phyloP scores from a whole-genome alignment of 2,797 vertebrate genomes.

The Pogoniulus pusillus region DNA sequence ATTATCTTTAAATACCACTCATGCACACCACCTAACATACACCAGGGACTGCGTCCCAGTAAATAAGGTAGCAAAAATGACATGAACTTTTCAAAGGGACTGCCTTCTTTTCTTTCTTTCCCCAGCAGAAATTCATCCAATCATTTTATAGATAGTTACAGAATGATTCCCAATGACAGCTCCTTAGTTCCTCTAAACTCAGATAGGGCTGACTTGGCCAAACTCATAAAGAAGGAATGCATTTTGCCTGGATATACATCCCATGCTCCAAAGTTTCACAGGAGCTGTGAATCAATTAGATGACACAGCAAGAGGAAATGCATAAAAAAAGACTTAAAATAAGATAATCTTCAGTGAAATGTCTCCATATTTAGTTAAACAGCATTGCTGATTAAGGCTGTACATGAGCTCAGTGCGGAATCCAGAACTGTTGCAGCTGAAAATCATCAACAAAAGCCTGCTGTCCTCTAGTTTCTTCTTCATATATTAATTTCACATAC shows the following conservation, averaged over 20 bases:
- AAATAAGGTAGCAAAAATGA: neutral
- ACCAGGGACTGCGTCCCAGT: neutral
- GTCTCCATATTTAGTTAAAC: conserved; percentile 60
- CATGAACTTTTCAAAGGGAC: neutral
- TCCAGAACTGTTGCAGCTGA: conserved; percentile 55
- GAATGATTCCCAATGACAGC: neutral
- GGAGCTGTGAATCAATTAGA: conserved; percentile 44
- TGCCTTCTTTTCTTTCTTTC: neutral
- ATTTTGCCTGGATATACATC: neutral
- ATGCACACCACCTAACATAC: neutral
- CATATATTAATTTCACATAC: conserved; percentile 37
- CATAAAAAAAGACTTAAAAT: conserved; percentile 46
- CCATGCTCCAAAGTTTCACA: conserved; percentile 9
- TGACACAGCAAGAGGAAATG: conserved; percentile 60
- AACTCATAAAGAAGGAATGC: neutral
- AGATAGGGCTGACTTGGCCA: neutral
- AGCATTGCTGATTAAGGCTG: conserved; percentile 50
- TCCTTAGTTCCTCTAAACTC: neutral
- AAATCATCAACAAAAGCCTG: conserved; percentile 58
- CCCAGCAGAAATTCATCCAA: neutral
- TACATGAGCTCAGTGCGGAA: conserved; percentile 43
- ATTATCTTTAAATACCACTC: neutral
- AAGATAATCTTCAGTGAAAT: conserved; percentile 57
- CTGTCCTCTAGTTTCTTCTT: conserved; percentile 54
- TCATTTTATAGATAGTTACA: neutral